Base-by-base conservation (phyloP, 2,888 invertebrate genomes). In the Linnaemya tessellans region DNA sequence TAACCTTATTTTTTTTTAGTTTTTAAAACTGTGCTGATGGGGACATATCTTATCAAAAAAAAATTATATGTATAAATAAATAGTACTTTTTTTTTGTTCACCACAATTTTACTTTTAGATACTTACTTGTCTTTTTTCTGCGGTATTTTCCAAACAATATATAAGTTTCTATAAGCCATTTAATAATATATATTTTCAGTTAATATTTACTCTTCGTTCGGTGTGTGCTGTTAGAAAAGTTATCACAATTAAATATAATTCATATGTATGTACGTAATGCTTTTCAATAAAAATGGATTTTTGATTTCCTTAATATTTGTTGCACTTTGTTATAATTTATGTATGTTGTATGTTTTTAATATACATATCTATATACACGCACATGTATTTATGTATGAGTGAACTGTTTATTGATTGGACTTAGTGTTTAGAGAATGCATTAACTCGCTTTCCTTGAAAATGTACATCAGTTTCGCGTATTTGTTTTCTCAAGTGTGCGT, bases 11-110 rank as follows among this genome's bases (percentile, higher is more conserved):
- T 41, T 68, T 60, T 60, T 15, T 62, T 38, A 30, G 15, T 35
- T 22, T 58, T 58, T 43, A 70, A 71, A 58, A 54, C 22, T 49
- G 11, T n/a, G 25, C 20, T 67, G 74, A 62, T 30, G 67, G 60
- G 20, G 46, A 11, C 58, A 62, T 74, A 73, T 68, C 81, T 71
- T 85, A 85, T 85, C 85, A 56, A 41, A 70, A 64, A 62, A 46
- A 41, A 41, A 54, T 35, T 43, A 15, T 67, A 22, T 38, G 68
- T 79, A 70, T 41, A 62, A 62, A 62, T 70, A 56, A 79, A 65
- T 25, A 58, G 35, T 67, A 35, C 3, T 80, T 65, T 73, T 80
- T 65, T 73, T 58, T 58, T 13, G 46, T 65, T 71, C 13, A 56
- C 70, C 58, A 60, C 73, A 80, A 65, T 38, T 80, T 74, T 51